A percentile compares a stretch with the other conserved stretches of the same genome.
These are phyloP conservation scores for Xiphophorus couchianus DNA, from an alignment of 2,113 vertebrate species.

Conservation along the genomic window DNA sequence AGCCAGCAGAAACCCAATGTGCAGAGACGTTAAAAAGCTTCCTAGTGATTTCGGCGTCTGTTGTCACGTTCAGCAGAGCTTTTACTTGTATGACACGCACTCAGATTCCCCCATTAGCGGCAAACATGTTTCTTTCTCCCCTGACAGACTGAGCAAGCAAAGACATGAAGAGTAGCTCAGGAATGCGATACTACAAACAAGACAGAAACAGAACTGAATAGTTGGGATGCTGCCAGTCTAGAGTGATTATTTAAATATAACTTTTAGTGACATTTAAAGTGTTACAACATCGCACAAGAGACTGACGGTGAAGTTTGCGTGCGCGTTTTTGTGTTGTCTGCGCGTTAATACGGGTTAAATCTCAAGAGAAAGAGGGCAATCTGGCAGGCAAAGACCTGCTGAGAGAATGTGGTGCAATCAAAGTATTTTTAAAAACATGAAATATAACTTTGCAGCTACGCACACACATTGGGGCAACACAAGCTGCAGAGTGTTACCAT, in stretches of 20 bases:
- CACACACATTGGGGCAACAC: not conserved
- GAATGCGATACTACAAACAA: conserved; percentile 45
- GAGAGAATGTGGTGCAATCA: conserved; percentile 41
- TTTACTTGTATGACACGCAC: conserved; percentile 4
- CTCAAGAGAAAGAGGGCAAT: not conserved
- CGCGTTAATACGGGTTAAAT: not conserved
- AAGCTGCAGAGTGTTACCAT: conserved; percentile 75
- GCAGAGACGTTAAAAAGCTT: not conserved
- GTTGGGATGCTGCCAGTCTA: not conserved
- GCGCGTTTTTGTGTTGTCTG: not conserved
- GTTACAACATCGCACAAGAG: not conserved
- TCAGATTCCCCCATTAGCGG: conserved; percentile 4
- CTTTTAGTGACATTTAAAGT: not conserved
- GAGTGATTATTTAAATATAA: not conserved
- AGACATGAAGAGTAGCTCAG: conserved; percentile 52
- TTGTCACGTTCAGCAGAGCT: not conserved
- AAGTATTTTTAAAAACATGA: not conserved
- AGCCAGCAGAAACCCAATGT: not conserved
- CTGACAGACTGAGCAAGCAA: conserved; percentile 40
- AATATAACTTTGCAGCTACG: not conserved
- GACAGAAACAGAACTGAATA: conserved; percentile 3
- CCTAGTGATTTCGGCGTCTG: not conserved
- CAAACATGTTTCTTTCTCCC: conserved; percentile 24
- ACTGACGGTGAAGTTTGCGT: not conserved
- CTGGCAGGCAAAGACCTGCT: conserved; percentile 61